Base-by-base conservation (phyloP, 2,113 vertebrate genomes). In the Periophthalmus modestus region DNA sequence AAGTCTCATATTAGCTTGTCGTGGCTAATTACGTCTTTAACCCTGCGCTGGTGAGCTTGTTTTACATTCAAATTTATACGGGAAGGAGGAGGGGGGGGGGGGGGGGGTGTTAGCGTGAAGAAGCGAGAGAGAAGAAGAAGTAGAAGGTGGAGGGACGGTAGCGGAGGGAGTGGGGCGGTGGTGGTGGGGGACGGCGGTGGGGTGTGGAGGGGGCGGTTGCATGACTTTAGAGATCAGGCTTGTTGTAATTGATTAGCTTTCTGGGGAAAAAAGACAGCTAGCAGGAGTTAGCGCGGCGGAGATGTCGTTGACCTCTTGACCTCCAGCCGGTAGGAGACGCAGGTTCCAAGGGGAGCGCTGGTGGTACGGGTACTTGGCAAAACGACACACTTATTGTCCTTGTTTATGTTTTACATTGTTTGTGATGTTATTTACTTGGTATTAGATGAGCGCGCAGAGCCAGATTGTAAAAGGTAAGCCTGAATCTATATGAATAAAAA, bases 161-260 rank as follows among this genome's bases (percentile, higher is more conserved):
- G 5, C 36, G 36, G 92, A 92, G 3, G 16, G 36, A 36, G 18
- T 2, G 18, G 7, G 63, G 36, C 16, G 34, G 86, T n/a, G n/a
- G n/a, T n/a, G n/a, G n/a, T n/a, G n/a, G n/a, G n/a, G n/a, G n/a
- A n/a, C n/a, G n/a, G n/a, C n/a, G n/a, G n/a, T n/a, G n/a, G n/a
- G n/a, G n/a, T n/a, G 39, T 79, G 81, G 79, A 36, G 21, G 75
- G 47, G 76, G 75, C 78, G 89, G 39, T 43, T 7, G 18, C 1
- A 7, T n/a, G 52, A 90, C 92, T 89, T 90, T 54, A 5, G 79
- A 86, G 91, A 87, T 91, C 88, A 91, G 93, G 91, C 93, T 89
- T 90, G 94, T 85, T 89, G 93, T 93, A 92, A 90, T 85, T 92
- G 91, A 93, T 95, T 95, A 93, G 82, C 88, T 88, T 92, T 85